Evolutionary conservation across 2,113 vertebrate species (phyloP), one percentile per base, ranked within the genome.

Genomic region (Caretta caretta): DNA sequence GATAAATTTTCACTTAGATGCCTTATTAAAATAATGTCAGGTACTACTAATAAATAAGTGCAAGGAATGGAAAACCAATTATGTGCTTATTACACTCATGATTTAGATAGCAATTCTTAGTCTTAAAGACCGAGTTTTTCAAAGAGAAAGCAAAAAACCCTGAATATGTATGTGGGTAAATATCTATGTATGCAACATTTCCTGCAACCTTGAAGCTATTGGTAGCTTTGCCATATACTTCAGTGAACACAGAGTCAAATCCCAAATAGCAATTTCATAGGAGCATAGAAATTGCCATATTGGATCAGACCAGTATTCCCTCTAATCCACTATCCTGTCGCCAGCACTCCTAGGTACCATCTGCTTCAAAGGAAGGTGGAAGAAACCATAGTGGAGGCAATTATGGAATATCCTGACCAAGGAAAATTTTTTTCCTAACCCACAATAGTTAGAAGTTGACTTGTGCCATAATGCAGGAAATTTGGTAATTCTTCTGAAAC

Each of bases 41-140:
- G 42, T 86, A 12, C 31, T 49, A 86, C 13, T 48, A 85, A 82
- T 80, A 83, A 93, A 90, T 89, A 80, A 13, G 8, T 54, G 13
- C 51, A 48, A 93, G 94, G 24, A 83, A 46, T 80, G n/a, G 16
- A 75, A 17, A n/a, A 83, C 20, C 13, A 51, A 65, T 5, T 86
- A 84, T 27, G 35, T 90, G 65, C 82, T 91, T 79, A 49, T 84
- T 96, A 82, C n/a, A 81, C 56, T 62, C 50, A 89, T 42, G 81
- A 91, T 86, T 56, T 92, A 12, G 17, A 46, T 87, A 69, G 10
- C 79, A 92, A 35, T 57, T 92, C 62, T 51, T 38, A 84, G 17
- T 59, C 22, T 24, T 20, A 72, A 69, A 5, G 65, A 19, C 2
- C 1, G 6, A 5, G 51, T 50, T 54, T 84, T 50, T 85, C 57